Evolutionary conservation across 2,888 invertebrate species (phyloP).

Genomic region (Sarcophaga variegata): DNA sequence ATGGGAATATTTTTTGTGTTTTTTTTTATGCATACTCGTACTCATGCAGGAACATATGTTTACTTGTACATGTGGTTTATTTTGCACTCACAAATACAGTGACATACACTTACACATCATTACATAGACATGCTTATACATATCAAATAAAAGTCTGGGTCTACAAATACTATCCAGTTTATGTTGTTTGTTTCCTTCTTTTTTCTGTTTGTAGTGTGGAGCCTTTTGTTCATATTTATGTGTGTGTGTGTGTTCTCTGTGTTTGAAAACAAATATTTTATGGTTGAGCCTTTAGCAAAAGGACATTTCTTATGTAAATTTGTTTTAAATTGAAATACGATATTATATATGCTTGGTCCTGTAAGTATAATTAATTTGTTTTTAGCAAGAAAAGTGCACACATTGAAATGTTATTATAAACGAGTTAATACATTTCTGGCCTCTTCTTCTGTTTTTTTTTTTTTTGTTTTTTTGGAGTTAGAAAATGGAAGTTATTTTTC

Average conservation of each 20-base stretch:
- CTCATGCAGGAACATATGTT: not conserved
- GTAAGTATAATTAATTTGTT: slow-evolving; percentile 41
- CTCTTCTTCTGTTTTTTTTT: not conserved
- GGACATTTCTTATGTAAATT: slow-evolving; percentile 51
- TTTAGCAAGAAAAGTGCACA: slow-evolving; percentile 3
- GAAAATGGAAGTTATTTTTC: too few species aligned
- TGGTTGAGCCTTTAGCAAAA: slow-evolving; percentile 26
- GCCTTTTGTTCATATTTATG: not conserved
- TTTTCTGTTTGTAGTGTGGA: not conserved
- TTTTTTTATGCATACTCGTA: not conserved
- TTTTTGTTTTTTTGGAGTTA: not conserved
- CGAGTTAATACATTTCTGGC: slow-evolving; percentile 25
- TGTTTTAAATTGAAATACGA: slow-evolving; percentile 15
- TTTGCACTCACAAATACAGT: not conserved
- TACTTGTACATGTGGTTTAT: not conserved
- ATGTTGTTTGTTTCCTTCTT: not conserved
- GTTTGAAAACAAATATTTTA: slow-evolving; percentile 38
- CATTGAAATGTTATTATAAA: slow-evolving; percentile 27
- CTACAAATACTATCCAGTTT: slow-evolving; percentile 34
- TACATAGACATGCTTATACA: not conserved
- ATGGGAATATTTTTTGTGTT: not conserved
- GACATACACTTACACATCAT: not conserved
- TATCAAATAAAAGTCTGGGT: slow-evolving; percentile 37
- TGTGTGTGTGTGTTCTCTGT: not conserved
- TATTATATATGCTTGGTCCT: not conserved